Conservation (phyloP, 2,797 vertebrate genomes). For the Rhyacichthys aspro region DNA sequence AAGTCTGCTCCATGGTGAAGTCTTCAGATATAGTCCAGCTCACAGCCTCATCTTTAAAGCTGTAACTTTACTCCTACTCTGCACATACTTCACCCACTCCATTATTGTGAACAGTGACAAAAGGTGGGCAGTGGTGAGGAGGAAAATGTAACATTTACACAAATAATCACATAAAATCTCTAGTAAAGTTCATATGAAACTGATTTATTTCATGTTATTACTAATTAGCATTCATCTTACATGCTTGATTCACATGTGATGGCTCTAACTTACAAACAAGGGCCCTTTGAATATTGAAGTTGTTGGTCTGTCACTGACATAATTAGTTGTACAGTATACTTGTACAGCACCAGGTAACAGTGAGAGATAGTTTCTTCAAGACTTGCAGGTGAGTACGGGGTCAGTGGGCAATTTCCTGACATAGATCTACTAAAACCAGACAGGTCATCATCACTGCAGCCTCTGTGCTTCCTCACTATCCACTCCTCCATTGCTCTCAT, state of each 20-base stretch:
- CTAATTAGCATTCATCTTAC: too few relatives aligned
- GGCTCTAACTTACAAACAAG: too few relatives aligned
- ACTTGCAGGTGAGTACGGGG: slow-evolving; percentile 36
- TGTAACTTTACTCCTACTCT: slow-evolving; percentile 13
- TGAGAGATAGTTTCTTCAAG: slow-evolving; percentile 30
- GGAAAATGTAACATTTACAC: neutral
- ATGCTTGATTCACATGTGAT: too few relatives aligned
- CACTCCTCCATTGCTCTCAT: slow-evolving; percentile 47
- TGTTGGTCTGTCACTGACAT: too few relatives aligned
- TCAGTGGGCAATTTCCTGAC: slow-evolving; percentile 64
- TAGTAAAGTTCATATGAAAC: neutral
- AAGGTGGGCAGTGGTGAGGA: slow-evolving; percentile 5
- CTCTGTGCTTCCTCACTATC: slow-evolving; percentile 41
- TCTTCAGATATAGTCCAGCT: slow-evolving; percentile 3
- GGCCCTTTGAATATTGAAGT: too few relatives aligned
- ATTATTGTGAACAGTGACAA: slow-evolving; percentile 6
- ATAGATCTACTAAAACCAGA: slow-evolving; percentile 51
- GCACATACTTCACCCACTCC: slow-evolving; percentile 3
- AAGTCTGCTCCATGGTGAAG: slow-evolving; percentile 2
- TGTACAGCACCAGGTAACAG: neutral
- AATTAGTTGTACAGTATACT: too few relatives aligned
- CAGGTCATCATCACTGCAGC: slow-evolving; percentile 39
- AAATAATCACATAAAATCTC: neutral
- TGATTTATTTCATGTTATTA: too few relatives aligned
- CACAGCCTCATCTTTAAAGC: neutral